Evolutionary conservation across 2,113 vertebrate species (phyloP), one percentile per base, ranked within the genome.

Genomic region (Mormyrus lacerda): DNA sequence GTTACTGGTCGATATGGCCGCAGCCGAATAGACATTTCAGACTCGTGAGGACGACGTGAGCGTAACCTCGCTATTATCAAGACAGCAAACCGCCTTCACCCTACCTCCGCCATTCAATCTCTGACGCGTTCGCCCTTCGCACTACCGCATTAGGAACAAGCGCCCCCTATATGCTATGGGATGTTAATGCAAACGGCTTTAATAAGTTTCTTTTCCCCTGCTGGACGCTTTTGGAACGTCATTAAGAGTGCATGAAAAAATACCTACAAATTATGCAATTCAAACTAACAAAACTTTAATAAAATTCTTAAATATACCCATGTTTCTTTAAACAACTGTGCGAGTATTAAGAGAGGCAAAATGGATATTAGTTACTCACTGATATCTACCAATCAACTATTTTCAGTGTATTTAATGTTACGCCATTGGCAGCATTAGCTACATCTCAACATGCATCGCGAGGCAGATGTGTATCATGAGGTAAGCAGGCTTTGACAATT

Each of bases 51-150:
- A 24, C 58, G 58, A 24, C 53, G 48, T 87, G 31, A 79, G 13
- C 27, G 47, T 42, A 39, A 69, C 73, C 85, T 47, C 35, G 21
- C 35, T 44, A 39, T 35, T 45, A 9, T 76, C 85, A 44, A 27
- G 39, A 51, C 15, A 0, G 50, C n/a, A n/a, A 27, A 58, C 73
- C 39, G 42, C 44, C 79, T 86, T 90, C 88, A 89, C 19, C 88
- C 84, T 86, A 48, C 89, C 44, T 11, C 89, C 91, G 91, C 90
- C 91, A 92, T 92, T 65, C 90, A 65, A 27, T 85, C 50, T 88
- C 76, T 88, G 90, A 90, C 87, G 90, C 76, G 84, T 87, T 84
- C 69, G 61, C 55, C 84, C 85, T 69, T 76, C 73, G 45, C 85
- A 10, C 44, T 45, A 11, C 15, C 50, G n/a, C 13, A 35, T 55